Evolutionary conservation across 64 coral and sea anemone genomes (phyloP).

Genomic region (Montipora efflorescens): DNA sequence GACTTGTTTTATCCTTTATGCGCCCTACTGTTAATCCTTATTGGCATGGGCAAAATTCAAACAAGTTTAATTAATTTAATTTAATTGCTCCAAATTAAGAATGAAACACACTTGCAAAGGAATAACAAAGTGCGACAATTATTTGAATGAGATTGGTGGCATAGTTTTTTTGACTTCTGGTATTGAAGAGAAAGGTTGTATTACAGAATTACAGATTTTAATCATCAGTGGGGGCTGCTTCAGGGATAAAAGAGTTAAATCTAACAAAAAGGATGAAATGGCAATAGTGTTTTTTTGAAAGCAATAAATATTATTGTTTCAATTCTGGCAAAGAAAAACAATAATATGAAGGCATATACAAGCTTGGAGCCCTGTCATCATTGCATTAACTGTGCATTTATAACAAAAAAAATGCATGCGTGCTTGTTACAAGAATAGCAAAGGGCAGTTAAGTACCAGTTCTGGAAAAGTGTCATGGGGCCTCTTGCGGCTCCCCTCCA

Average conservation of each 20-base stretch:
- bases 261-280: background rate
- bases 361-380: conserved; percentile 12
- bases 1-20: too few relatives aligned
- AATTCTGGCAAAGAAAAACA: background rate
- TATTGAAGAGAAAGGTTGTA: background rate
- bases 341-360: background rate
- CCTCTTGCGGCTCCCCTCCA: conserved; percentile 98
- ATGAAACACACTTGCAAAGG: too few relatives aligned
- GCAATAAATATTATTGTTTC: background rate
- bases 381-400: background rate
- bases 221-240: too few relatives aligned
- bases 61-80: too few relatives aligned
- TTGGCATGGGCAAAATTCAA: too few relatives aligned
- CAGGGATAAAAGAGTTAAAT: too few relatives aligned
- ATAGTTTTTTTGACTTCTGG: background rate
- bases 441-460: conserved; percentile 85
- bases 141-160: background rate
- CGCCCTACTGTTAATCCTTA: too few relatives aligned
- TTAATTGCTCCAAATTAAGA: too few relatives aligned
- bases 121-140: too few relatives aligned
- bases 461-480: conserved; percentile 88
- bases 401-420: background rate
- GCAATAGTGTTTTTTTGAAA: background rate
- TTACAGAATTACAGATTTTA: too few relatives aligned
- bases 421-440: conserved; percentile 35